Percentiles rank a stretch among this genome's conserved stretches.
Conservation (phyloP, 2,888 invertebrate species). For the Frankliniella intonsa region DNA sequence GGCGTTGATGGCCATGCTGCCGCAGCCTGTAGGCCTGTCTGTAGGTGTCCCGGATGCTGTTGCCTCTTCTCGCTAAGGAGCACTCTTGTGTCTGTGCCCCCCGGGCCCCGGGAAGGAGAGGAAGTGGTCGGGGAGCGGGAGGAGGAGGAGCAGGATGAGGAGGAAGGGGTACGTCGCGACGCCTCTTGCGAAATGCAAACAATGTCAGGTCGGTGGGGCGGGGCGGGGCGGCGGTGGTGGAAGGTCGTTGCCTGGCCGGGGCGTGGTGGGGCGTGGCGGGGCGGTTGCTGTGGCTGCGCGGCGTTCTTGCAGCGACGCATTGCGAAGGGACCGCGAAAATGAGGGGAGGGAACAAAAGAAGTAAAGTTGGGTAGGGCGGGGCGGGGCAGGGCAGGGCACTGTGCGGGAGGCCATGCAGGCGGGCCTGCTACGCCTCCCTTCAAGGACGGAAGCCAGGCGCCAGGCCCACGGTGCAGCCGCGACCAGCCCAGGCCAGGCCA, state of each 20-base stretch:
- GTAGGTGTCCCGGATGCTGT: too few relatives aligned
- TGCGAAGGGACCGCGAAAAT: too few relatives aligned
- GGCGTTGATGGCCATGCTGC: too few relatives aligned
- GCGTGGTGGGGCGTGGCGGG: background rate
- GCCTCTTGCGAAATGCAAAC: slow-evolving; percentile 24
- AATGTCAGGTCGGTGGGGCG: background rate
- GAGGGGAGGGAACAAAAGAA: too few relatives aligned
- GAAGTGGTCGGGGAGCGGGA: background rate
- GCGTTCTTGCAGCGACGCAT: background rate
- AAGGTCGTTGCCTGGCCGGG: slow-evolving; percentile 4
- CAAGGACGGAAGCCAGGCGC: background rate
- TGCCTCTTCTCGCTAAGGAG: too few relatives aligned
- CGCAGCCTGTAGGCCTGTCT: too few relatives aligned
- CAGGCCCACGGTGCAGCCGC: too few relatives aligned
- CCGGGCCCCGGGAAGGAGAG: too few relatives aligned
- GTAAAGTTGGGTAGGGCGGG: background rate
- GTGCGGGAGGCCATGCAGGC: background rate
- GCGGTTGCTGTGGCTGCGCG: background rate
- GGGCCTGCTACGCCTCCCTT: background rate
- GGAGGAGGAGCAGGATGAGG: background rate
- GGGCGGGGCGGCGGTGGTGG: background rate
- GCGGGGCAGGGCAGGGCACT: background rate
- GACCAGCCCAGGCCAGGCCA: too few relatives aligned
- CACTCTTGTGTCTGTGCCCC: too few relatives aligned
- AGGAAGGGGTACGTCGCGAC: background rate